phyloP scores from a whole-genome alignment of 1,140 invertebrate genomes.

The Coptotermes formosanus region DNA sequence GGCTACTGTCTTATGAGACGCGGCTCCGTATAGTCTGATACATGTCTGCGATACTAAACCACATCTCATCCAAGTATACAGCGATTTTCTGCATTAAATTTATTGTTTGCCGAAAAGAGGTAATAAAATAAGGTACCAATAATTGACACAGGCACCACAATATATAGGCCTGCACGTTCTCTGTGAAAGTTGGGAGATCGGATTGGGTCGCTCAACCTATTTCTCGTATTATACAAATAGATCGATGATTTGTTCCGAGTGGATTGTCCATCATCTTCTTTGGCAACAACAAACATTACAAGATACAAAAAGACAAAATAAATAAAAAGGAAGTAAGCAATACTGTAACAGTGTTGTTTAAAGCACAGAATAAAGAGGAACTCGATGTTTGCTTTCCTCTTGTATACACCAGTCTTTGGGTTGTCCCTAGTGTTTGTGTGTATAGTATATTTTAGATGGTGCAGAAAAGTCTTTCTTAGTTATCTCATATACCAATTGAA shows the following conservation, averaged over 20 bases:
- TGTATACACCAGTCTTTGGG: slow-evolving; percentile 11
- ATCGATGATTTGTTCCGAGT: slow-evolving; percentile 1
- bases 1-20: too few species aligned
- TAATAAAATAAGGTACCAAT: too few species aligned
- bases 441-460: not conserved
- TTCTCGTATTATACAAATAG: slow-evolving; percentile 6
- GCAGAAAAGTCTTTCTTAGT: not conserved
- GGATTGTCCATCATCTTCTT: slow-evolving; percentile 7
- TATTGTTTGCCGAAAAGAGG: too few species aligned
- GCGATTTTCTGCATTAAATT: too few species aligned
- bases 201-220: not conserved
- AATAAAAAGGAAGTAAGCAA: not conserved
- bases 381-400: not conserved
- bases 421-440: not conserved
- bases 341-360: not conserved
- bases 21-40: too few species aligned
- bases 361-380: slow-evolving; percentile 5
- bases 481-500: slow-evolving; percentile 5
- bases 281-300: not conserved
- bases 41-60: too few species aligned
- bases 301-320: slow-evolving; percentile 7
- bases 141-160: too few species aligned
- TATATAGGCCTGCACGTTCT: not conserved
- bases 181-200: not conserved
- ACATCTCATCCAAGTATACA: too few species aligned